Conservation (phyloP, 2,113 vertebrate species). For the Vanacampus margaritifer region DNA sequence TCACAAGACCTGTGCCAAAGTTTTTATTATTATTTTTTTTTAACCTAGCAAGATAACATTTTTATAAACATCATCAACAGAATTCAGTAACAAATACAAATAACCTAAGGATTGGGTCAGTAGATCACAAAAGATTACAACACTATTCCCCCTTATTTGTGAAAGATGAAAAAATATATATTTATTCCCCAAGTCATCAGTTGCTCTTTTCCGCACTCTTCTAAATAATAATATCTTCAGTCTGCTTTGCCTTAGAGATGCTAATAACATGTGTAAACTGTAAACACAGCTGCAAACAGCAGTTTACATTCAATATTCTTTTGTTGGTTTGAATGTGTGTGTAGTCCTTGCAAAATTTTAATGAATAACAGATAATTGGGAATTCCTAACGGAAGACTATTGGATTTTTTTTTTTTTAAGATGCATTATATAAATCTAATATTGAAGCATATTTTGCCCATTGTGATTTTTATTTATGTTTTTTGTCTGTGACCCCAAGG, state of each 20-base stretch:
- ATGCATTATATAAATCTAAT: background rate
- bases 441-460: background rate
- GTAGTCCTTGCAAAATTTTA: slow-evolving; percentile 19
- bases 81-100: too few species aligned
- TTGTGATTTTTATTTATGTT: background rate
- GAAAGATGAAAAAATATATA: slow-evolving; percentile 41
- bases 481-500: slow-evolving; percentile 3
- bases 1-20: background rate
- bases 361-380: slow-evolving; percentile 39
- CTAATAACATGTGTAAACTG: slow-evolving; percentile 32
- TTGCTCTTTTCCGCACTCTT: slow-evolving; percentile 25
- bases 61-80: too few species aligned
- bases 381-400: background rate
- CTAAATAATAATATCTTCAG: slow-evolving; percentile 19
- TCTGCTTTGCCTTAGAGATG: slow-evolving; percentile 16
- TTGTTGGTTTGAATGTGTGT: slow-evolving; percentile 12
- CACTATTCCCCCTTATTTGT: slow-evolving; percentile 22
- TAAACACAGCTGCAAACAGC: slow-evolving; percentile 41
- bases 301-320: slow-evolving; percentile 20
- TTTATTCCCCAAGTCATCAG: slow-evolving; percentile 24
- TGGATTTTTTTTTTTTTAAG: background rate
- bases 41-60: too few species aligned
- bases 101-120: slow-evolving; percentile 23
- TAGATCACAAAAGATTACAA: slow-evolving; percentile 39
- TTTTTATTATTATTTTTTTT: background rate